Conservation (phyloP, 2,797 vertebrate species). For the Ptychadena robeensis region DNA sequence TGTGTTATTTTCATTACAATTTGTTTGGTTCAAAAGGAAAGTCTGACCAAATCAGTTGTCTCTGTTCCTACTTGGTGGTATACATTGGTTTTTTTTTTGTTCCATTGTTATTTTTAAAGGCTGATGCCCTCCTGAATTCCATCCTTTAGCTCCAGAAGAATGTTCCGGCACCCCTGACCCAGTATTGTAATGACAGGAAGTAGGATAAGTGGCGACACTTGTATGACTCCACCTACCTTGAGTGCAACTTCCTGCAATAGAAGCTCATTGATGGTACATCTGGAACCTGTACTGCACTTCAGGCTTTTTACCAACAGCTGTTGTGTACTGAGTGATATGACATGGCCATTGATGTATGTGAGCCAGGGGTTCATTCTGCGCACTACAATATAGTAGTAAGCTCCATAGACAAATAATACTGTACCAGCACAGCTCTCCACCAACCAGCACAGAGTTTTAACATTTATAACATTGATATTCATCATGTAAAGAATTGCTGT, state of each 20-base stretch:
- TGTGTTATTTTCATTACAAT: too few species aligned
- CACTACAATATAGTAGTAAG: neutral
- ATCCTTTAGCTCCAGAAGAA: slow-evolving; percentile 28
- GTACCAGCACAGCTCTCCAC: too few species aligned
- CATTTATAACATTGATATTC: too few species aligned
- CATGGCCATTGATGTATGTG: neutral
- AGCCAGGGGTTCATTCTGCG: neutral
- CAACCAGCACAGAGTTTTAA: too few species aligned
- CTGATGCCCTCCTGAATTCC: slow-evolving; percentile 10
- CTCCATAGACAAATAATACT: neutral
- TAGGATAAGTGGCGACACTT: slow-evolving; percentile 49
- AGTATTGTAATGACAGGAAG: slow-evolving; percentile 58
- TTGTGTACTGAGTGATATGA: neutral
- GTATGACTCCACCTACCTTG: slow-evolving; percentile 53
- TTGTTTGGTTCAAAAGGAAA: neutral
- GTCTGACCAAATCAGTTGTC: neutral
- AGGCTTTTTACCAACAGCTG: neutral
- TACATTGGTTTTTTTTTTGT: slow-evolving; percentile 21
- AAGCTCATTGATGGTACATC: slow-evolving; percentile 39
- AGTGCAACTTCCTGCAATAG: slow-evolving; percentile 62
- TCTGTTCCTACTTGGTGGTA: neutral
- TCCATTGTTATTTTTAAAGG: slow-evolving; percentile 35
- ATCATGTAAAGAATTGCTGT: too few species aligned
- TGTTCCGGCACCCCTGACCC: slow-evolving; percentile 58
- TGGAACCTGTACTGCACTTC: slow-evolving; percentile 16